Percentiles rank a stretch among this genome's conserved stretches.
Evolutionary conservation across 1,140 invertebrate species (phyloP).

Genomic region (Macrobrachium rosenbergii): DNA sequence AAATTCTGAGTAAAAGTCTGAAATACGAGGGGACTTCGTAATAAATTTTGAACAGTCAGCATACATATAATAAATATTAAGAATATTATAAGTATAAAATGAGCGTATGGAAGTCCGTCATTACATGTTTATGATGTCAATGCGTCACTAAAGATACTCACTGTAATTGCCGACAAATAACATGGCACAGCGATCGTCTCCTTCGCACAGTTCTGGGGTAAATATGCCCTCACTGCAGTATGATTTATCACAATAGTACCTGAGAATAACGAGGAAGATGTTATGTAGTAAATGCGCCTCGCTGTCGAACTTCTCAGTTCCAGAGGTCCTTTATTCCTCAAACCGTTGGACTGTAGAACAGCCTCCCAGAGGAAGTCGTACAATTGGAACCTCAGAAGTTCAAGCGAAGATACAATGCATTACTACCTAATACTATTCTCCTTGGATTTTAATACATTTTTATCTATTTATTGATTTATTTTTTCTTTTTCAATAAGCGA

Average conservation of each 20-base stretch:
- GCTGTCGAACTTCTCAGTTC: no score
- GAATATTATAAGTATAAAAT: not conserved
- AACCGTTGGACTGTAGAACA: no score
- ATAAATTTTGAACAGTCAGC: not conserved
- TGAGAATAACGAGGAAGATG: conserved; percentile 55
- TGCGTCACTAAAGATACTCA: not conserved
- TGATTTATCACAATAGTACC: conserved; percentile 73
- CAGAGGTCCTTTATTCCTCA: no score
- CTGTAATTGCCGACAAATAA: conserved; percentile 44
- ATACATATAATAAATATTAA: not conserved
- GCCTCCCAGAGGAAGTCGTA: no score
- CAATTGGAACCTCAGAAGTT: no score
- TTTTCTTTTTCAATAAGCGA: no score
- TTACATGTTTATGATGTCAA: not conserved
- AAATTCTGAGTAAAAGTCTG: conserved; percentile 59
- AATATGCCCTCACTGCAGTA: conserved; percentile 76
- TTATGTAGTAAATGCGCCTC: no score
- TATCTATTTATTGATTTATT: no score
- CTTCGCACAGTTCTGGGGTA: conserved; percentile 70
- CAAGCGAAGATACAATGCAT: no score
- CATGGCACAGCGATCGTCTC: conserved; percentile 8
- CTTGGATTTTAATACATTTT: no score
- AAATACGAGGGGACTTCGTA: not conserved
- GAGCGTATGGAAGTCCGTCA: not conserved
- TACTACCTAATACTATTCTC: no score